Percentiles rank a stretch among this genome's conserved stretches.
phyloP scores from a whole-genome alignment of 2,888 invertebrate genomes.

The Chalcosyrphus nemorum region DNA sequence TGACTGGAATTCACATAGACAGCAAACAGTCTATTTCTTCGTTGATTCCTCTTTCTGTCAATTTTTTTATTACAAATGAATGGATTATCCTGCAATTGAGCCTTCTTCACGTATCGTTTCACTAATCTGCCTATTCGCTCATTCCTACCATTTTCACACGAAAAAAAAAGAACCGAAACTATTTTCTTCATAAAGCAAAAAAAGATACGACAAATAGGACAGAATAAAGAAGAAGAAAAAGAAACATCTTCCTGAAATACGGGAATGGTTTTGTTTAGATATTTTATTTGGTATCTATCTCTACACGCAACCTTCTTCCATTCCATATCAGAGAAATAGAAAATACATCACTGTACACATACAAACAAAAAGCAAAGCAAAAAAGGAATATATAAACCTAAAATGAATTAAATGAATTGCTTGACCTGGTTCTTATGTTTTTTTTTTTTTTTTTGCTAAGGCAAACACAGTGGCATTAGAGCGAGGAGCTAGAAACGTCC shows the following conservation, averaged over 20 bases:
- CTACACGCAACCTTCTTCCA: not conserved
- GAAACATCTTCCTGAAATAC: conserved; percentile 32
- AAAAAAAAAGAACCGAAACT: not conserved
- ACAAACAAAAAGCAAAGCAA: not conserved
- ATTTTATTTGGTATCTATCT: not conserved
- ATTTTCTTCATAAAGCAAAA: not conserved
- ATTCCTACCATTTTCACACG: not conserved
- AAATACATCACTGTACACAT: not conserved
- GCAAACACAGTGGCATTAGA: not conserved
- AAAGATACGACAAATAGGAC: not conserved
- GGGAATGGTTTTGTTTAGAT: conserved; percentile 13
- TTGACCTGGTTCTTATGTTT: conserved; percentile 55
- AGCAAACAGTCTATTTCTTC: not conserved
- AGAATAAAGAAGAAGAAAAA: not conserved
- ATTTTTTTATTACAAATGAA: conserved; percentile 19
- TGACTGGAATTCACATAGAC: not conserved
- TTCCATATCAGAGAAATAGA: not conserved
- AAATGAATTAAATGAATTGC: conserved; percentile 64
- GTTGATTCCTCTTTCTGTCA: not conserved
- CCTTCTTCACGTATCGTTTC: conserved; percentile 29
- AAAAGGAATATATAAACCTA: conserved; percentile 28
- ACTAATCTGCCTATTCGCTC: conserved; percentile 37
- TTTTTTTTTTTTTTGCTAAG: conserved; percentile 39
- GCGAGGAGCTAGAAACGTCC: not conserved
- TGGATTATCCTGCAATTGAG: conserved; percentile 24